Percentiles rank a stretch among this genome's conserved stretches.
Conservation (phyloP, 2,797 vertebrate genomes). For the Lithobates pipiens region DNA sequence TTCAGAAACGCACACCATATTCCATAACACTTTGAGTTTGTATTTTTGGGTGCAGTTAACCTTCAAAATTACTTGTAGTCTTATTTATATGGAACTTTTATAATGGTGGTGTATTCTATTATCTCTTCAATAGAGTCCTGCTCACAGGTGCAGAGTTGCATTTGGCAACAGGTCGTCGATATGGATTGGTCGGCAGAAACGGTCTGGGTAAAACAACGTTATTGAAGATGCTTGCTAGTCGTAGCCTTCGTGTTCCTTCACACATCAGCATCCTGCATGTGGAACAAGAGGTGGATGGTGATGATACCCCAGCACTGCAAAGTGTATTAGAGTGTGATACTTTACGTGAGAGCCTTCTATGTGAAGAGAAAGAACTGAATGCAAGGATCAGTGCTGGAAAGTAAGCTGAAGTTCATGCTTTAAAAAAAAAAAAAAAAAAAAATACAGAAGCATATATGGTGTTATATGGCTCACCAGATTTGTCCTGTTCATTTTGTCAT, state of each 20-base stretch:
- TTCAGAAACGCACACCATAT: too few relatives aligned
- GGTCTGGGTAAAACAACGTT: constrained; percentile 95
- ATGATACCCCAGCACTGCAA: constrained; percentile 88
- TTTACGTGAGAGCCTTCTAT: constrained; percentile 83
- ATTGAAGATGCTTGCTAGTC: constrained; percentile 93
- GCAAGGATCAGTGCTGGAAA: constrained; percentile 82
- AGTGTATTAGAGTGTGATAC: constrained; percentile 93
- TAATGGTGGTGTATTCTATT: neutral
- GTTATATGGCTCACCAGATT: too few relatives aligned
- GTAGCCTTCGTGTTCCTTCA: constrained; percentile 87
- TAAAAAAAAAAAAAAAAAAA: too few relatives aligned
- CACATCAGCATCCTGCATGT: constrained; percentile 96
- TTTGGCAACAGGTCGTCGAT: constrained; percentile 87
- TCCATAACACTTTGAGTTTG: too few relatives aligned
- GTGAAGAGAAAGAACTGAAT: constrained; percentile 83
- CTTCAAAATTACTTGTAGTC: neutral
- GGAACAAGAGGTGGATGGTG: constrained; percentile 95
- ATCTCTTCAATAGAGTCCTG: constrained; percentile 78
- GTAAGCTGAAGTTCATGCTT: constrained; percentile 72
- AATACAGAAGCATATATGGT: neutral
- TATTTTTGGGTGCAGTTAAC: too few relatives aligned
- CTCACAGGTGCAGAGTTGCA: constrained; percentile 90
- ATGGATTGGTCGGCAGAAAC: constrained; percentile 92
- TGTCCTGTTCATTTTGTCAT: too few relatives aligned
- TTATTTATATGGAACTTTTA: neutral